Base-by-base conservation (phyloP, 2,888 invertebrate genomes). In the Patella depressa region DNA sequence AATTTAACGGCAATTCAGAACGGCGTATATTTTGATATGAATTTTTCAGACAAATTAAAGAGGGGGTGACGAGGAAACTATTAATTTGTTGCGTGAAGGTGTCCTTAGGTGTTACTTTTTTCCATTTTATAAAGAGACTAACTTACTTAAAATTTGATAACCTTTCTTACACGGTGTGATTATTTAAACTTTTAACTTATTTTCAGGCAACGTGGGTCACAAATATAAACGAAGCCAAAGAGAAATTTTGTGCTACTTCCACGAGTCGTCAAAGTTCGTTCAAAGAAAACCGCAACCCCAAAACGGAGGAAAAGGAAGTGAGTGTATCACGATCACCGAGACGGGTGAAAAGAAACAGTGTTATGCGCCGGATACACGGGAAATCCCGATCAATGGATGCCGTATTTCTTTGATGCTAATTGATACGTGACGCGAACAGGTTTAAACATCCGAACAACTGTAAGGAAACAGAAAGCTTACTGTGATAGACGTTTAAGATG, bases 201-300 rank as follows among this genome's bases (percentile, higher is more conserved):
- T 82, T 85, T 0, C 86, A 93, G 93, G 89, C 89, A 78, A 90
- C 90, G 45, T 93, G 93, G 93, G 86, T 93, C 59, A 86, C 88
- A 34, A 92, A 93, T 82, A 88, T 93, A 76, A 88, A 91, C 70
- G 92, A 93, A 73, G 93, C 93, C 3, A 93, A 93, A 84, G 93
- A 93, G 80, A 92, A 91, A 76, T 93, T 93, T 91, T 92, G 92
- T 79, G 86, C 91, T 73, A 92, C 92, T 4, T 79, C 79, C 12
- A 76, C 59, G 54, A 79, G 75, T 74, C 78, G 80, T 45, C 80
- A 80, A 71, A 82, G 79, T 57, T 82, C 83, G 15, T 79, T 80
- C 69, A 82, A 81, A 55, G 82, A 79, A 34, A 80, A 79, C 45
- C 73, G 71, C 29, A 78, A 81, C 53, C 77, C 78, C 15, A 71